Conservation (phyloP, 2,888 invertebrate species). For the Trypoxylon attenuatum region DNA sequence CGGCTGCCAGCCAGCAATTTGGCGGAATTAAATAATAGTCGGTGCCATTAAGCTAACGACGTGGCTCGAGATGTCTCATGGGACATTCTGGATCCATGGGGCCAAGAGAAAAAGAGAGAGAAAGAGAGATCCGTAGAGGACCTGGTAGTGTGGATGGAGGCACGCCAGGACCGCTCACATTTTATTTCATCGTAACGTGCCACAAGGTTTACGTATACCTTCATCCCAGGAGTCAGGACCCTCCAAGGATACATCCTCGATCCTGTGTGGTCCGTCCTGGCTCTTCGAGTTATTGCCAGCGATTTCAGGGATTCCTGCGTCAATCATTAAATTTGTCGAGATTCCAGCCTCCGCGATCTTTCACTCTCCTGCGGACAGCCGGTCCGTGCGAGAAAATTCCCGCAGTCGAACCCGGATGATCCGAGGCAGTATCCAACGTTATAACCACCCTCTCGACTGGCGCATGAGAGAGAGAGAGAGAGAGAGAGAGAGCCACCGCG, state of each 20-base stretch:
- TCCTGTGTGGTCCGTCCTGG: conserved; percentile 56
- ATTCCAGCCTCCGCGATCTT: conserved; percentile 15
- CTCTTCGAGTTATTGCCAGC: conserved; percentile 54
- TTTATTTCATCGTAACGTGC: conserved; percentile 64
- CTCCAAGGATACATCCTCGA: conserved; percentile 46
- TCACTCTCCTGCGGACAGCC: too few relatives aligned
- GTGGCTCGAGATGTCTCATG: conserved; percentile 43
- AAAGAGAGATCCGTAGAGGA: conserved; percentile 6
- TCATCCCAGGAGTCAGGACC: conserved; percentile 47
- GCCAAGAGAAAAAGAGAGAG: too few relatives aligned
- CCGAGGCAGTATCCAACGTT: too few relatives aligned
- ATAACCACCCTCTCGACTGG: conserved; percentile 1
- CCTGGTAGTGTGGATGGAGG: conserved; percentile 45
- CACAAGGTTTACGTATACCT: conserved; percentile 51
- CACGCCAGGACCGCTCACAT: conserved; percentile 51
- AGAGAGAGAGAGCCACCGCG: neutral
- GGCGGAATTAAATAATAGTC: conserved; percentile 58
- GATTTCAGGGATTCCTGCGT: conserved; percentile 48
- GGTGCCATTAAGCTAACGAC: conserved; percentile 57
- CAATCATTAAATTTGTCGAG: conserved; percentile 54
- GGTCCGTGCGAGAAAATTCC: neutral
- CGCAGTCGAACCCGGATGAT: neutral
- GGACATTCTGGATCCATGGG: conserved; percentile 41
- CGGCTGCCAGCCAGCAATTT: conserved; percentile 49
- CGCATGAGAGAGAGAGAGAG: neutral